Evolutionary conservation across 1,140 invertebrate species (phyloP).

Genomic region (Drosophila baimaii): DNA sequence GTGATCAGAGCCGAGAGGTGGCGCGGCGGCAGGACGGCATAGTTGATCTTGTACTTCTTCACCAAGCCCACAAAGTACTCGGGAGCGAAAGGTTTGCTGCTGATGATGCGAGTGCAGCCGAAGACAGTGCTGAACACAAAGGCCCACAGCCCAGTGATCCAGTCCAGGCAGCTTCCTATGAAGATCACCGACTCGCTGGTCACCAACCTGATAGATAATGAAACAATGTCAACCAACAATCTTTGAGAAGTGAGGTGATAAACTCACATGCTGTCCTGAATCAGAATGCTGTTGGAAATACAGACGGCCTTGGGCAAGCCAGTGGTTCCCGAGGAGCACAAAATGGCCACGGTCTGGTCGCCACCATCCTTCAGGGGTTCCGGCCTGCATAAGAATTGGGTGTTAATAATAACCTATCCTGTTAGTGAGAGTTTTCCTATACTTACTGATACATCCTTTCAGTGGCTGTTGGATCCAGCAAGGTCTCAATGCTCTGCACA

Average conservation of each 20-base stretch:
- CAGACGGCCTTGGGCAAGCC: constrained; percentile 92
- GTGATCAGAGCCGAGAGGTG: constrained; percentile 52
- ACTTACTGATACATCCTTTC: constrained; percentile 74
- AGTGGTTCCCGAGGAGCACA: constrained; percentile 90
- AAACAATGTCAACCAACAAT: no score
- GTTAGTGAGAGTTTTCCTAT: no score
- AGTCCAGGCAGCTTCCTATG: constrained; percentile 71
- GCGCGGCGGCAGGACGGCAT: constrained; percentile 52
- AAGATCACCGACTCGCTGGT: constrained; percentile 61
- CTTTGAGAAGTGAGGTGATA: background rate
- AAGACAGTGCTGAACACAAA: constrained; percentile 56
- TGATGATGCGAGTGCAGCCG: constrained; percentile 69
- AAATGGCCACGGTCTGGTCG: constrained; percentile 77
- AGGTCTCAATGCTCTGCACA: constrained; percentile 60
- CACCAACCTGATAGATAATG: constrained; percentile 32
- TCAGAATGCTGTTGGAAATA: constrained; percentile 86
- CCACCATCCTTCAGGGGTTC: constrained; percentile 53
- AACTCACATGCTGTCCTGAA: constrained; percentile 61
- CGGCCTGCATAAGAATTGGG: constrained; percentile 41
- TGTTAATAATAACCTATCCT: background rate
- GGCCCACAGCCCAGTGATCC: constrained; percentile 71
- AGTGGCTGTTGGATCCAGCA: constrained; percentile 58
- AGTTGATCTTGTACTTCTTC: constrained; percentile 75
- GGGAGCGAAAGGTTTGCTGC: constrained; percentile 55
- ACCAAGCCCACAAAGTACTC: constrained; percentile 64